These are phyloP conservation scores for Brachionus plicatilis DNA, from an alignment of 1,140 invertebrate species.

Conservation along the genomic window DNA sequence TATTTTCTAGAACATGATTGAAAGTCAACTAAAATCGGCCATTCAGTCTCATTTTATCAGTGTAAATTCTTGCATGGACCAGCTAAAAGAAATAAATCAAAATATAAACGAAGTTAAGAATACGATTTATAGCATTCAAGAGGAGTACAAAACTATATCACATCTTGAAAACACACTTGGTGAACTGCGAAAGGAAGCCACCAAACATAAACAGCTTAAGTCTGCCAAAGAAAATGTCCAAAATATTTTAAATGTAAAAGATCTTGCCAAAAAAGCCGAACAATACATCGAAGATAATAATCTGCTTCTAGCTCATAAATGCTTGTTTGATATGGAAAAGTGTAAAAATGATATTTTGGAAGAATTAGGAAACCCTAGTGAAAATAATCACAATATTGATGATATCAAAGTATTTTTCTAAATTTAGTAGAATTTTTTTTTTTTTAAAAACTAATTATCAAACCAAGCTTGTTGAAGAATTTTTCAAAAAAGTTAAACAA, in stretches of 20 bases:
- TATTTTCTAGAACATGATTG: neutral
- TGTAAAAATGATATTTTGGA: conserved; percentile 29
- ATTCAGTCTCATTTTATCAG: conserved; percentile 40
- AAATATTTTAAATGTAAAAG: conserved; percentile 29
- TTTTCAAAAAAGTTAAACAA: conserved; percentile 29
- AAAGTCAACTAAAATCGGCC: conserved; percentile 19
- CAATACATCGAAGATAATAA: conserved; percentile 22
- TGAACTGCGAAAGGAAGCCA: conserved; percentile 24
- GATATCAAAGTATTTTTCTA: neutral
- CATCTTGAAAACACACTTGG: conserved; percentile 30
- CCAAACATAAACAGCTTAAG: neutral
- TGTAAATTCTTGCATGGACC: conserved; percentile 33
- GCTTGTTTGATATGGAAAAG: conserved; percentile 36
- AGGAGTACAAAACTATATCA: conserved; percentile 26
- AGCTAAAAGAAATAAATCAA: neutral
- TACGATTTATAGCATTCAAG: conserved; percentile 26
- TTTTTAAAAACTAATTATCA: neutral
- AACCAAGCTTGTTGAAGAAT: conserved; percentile 13
- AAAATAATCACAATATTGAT: conserved; percentile 22
- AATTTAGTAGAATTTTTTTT: neutral
- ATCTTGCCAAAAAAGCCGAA: conserved; percentile 15
- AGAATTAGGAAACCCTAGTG: neutral
- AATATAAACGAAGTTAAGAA: conserved; percentile 18
- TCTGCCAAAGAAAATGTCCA: conserved; percentile 37
- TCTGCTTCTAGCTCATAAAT: conserved; percentile 29